Base-by-base conservation (phyloP, 1,140 invertebrate species). In the Heliconius congener region DNA sequence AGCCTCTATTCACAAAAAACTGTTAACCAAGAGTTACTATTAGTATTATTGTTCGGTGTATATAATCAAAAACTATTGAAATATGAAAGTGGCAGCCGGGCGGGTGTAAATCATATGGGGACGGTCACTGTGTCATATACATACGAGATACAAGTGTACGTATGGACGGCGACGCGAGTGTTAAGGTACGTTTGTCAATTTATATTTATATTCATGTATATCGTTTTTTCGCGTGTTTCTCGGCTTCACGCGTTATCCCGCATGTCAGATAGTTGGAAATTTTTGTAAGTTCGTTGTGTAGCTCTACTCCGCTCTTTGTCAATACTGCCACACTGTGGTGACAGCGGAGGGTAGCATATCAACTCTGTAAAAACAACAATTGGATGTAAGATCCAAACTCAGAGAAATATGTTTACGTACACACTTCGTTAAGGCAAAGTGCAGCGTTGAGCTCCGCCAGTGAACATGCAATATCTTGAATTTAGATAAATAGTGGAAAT, bases 21-120 rank as follows among this genome's bases (percentile, higher is more conserved):
- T 30, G 60, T 66, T 30, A 66, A 11, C 60, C 23, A 66, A 74
- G 50, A 57, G 73, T 57, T 55, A 74, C 50, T 52, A 39, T 74
- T 52, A 57, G 1, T 52, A n/a, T 57, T 34, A 52, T 55, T 74
- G 73, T 66, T 66, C 52, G 37, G 39, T 37, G 34, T 27, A 57
- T 19, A 52, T 74, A 72, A 39, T 71, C 42, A 74, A 74, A 74
- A 74, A 74, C 18, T 74, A 71, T 81, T 81, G 80, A 81, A 74
- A 81, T 81, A 81, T 78, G 76, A 66, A 75, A 81, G 80, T 78
- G 77, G 76, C 82, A 66, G 60, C 60, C 60, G 82, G 18, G 27
- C 71, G 74, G 34, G 74, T 30, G 82, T 83, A 83, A 83, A 83
- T 83, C 82, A 83, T 46, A 73, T 76, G 30, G 66, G 37, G 77